A percentile compares a stretch with the other conserved stretches of the same genome.
These are phyloP conservation scores for Ptilorrhoa leucosticta DNA, from an alignment of 2,113 vertebrate species.

Conservation along the genomic window DNA sequence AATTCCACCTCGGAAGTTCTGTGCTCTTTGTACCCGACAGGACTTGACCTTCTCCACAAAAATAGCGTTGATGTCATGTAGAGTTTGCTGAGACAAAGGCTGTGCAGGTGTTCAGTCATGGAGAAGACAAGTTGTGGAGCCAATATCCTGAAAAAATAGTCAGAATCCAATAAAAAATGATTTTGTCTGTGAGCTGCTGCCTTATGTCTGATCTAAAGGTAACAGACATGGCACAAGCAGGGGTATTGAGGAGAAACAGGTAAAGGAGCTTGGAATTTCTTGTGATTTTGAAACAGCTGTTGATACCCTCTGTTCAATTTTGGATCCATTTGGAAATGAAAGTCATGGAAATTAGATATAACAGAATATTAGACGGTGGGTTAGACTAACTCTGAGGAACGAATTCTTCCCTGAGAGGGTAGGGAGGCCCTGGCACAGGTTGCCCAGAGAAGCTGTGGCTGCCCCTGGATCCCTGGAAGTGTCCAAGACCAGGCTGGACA, in stretches of 20 bases:
- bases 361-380: not conserved
- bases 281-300: not conserved
- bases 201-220: not conserved
- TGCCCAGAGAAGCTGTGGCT: not conserved
- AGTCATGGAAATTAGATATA: not conserved
- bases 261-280: not conserved
- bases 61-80: not conserved
- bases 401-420: not conserved
- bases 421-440: fast-evolving
- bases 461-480: not conserved
- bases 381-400: not conserved
- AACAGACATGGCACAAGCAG: fast-evolving
- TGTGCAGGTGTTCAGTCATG: not conserved
- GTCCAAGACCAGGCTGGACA: fast-evolving
- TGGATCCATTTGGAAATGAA: not conserved
- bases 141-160: not conserved
- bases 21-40: not conserved
- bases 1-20: not conserved
- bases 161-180: not conserved
- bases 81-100: not conserved
- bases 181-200: not conserved
- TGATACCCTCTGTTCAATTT: not conserved
- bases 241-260: not conserved
- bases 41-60: not conserved
- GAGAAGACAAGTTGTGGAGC: not conserved